phyloP scores from a whole-genome alignment of 2,113 vertebrate genomes.

The Polyodon spathula region DNA sequence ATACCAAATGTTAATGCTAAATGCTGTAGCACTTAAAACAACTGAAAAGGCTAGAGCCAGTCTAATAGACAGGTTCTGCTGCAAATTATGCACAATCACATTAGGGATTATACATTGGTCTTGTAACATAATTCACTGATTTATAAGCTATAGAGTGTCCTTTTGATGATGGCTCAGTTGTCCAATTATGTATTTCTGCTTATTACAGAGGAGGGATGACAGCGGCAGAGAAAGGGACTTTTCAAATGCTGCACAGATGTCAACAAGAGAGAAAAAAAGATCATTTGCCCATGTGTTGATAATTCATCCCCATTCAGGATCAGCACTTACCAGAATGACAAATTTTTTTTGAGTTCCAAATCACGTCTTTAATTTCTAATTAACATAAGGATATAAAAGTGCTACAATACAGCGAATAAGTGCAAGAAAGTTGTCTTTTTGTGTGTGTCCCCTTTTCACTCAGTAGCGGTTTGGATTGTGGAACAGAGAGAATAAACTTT shows the following conservation, averaged over 20 bases:
- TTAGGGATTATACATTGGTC: conserved; percentile 79
- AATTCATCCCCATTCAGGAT: background rate
- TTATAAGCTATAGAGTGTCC: conserved; percentile 55
- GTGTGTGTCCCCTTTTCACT: no score
- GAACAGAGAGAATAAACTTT: no score
- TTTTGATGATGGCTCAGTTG: conserved; percentile 63
- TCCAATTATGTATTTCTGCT: conserved; percentile 64
- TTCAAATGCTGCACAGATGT: conserved; percentile 13
- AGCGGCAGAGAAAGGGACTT: conserved; percentile 32
- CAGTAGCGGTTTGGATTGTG: no score
- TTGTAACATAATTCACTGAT: conserved; percentile 65
- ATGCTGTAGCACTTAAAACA: conserved; percentile 65
- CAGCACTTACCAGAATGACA: background rate
- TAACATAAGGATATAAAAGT: background rate
- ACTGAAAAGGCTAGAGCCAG: conserved; percentile 75
- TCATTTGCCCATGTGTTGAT: conserved; percentile 11
- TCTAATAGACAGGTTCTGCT: conserved; percentile 70
- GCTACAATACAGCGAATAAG: conserved; percentile 2
- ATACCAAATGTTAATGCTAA: conserved; percentile 88
- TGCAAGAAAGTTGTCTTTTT: background rate
- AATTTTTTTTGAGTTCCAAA: conserved; percentile 4
- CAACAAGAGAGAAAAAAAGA: conserved; percentile 15
- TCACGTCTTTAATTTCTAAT: background rate
- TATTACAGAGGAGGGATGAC: conserved; percentile 65
- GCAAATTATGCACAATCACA: conserved; percentile 80